Conservation (phyloP, 2,888 invertebrate species). For the Melanostoma mellinum region DNA sequence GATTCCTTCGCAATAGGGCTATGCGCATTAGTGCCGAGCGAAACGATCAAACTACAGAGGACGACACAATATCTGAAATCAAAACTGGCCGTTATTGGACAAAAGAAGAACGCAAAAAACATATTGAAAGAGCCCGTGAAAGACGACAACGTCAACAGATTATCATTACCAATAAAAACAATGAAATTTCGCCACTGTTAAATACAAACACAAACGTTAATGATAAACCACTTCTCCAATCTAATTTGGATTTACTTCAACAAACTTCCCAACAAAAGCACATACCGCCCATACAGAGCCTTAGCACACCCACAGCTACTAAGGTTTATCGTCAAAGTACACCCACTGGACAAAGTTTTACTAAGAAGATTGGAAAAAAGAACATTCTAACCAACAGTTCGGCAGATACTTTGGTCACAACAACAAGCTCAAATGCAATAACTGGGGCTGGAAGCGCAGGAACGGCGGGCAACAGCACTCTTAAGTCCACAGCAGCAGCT, state of each 20-base stretch:
- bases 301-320: conserved; percentile 82
- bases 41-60: conserved; percentile 86
- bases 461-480: neutral
- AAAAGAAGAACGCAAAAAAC: conserved; percentile 88
- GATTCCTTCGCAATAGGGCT: conserved; percentile 86
- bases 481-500: conserved; percentile 43
- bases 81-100: conserved; percentile 90
- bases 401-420: conserved; percentile 55
- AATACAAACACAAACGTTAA: neutral
- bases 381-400: conserved; percentile 75
- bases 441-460: neutral
- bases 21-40: conserved; percentile 87
- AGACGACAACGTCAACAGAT: conserved; percentile 83
- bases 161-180: conserved; percentile 59
- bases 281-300: conserved; percentile 2
- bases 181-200: conserved; percentile 35
- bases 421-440: conserved; percentile 74
- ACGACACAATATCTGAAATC: conserved; percentile 89
- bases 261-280: conserved; percentile 29
- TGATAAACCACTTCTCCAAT: conserved; percentile 21
- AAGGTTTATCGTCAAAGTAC: conserved; percentile 49
- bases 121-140: conserved; percentile 87
- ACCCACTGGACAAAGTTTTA: conserved; percentile 25
- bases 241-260: conserved; percentile 14
- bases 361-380: conserved; percentile 51